Evolutionary conservation across 2,888 invertebrate species (phyloP).

Genomic region (Panopea generosa): DNA sequence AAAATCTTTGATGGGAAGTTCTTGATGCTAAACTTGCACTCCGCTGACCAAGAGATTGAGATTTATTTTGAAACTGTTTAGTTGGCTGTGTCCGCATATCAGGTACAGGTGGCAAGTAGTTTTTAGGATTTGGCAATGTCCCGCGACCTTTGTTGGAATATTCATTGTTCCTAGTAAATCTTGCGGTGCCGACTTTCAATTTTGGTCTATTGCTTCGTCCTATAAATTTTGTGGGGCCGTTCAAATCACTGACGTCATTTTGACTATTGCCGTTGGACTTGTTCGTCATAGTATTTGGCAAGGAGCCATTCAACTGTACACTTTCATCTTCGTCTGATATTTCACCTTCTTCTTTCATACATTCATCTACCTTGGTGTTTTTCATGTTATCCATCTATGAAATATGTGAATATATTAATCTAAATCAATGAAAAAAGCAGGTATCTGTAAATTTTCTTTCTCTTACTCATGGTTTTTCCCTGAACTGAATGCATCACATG

Average conservation of each 20-base stretch:
- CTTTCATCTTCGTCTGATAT: conserved; percentile 70
- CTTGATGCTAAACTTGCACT: background rate
- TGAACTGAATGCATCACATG: no score
- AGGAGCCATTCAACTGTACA: background rate
- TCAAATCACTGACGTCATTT: background rate
- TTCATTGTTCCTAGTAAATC: conserved; percentile 8
- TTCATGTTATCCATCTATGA: no score
- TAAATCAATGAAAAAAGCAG: no score
- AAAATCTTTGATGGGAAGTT: background rate
- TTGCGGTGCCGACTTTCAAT: conserved; percentile 11
- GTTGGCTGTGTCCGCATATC: conserved; percentile 13
- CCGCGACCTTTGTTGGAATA: background rate
- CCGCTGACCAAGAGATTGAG: no score
- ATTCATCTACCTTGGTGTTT: conserved; percentile 5
- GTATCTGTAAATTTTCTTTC: no score
- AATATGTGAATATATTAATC: no score
- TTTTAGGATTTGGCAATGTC: conserved; percentile 39
- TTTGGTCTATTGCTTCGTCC: conserved; percentile 26
- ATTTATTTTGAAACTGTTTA: no score
- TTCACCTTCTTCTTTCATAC: conserved; percentile 73
- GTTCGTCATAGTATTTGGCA: background rate
- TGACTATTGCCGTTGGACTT: background rate
- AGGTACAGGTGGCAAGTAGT: conserved; percentile 29
- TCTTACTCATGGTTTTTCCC: no score
- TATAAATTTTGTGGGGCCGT: no score